phyloP scores from a whole-genome alignment of 2,888 invertebrate genomes.

The Saturnia japonica region DNA sequence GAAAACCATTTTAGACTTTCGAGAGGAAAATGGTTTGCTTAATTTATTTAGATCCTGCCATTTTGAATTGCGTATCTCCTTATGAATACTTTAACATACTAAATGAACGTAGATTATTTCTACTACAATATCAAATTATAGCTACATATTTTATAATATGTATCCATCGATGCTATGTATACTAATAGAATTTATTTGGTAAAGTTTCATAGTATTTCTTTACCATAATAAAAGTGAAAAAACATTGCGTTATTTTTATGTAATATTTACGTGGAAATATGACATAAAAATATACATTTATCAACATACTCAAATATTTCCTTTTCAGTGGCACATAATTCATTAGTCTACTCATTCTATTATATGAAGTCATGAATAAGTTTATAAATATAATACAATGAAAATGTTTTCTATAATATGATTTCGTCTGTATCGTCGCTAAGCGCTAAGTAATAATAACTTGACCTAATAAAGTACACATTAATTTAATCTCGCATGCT shows the following conservation, averaged over 20 bases:
- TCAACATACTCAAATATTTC: too few species aligned
- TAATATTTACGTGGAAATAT: too few species aligned
- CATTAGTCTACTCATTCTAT: background rate
- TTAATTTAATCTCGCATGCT: background rate
- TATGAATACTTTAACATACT: background rate
- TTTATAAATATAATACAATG: background rate
- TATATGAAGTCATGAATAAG: background rate
- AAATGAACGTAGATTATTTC: background rate
- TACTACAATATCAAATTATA: background rate
- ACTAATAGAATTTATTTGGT: background rate
- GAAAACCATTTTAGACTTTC: background rate
- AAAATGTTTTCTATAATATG: background rate
- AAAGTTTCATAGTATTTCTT: background rate
- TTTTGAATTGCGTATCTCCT: background rate
- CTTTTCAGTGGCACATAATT: too few species aligned
- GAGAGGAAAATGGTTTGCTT: background rate
- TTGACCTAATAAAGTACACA: background rate
- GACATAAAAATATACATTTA: too few species aligned
- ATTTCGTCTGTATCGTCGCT: background rate
- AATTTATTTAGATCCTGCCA: background rate
- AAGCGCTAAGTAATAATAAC: background rate
- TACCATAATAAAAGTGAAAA: too few species aligned
- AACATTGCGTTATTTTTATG: too few species aligned
- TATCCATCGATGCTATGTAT: background rate
- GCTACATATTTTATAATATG: too few species aligned